Evolutionary conservation across 2,113 vertebrate species (phyloP).

Genomic region (Cyphomyrus plagiostoma): DNA sequence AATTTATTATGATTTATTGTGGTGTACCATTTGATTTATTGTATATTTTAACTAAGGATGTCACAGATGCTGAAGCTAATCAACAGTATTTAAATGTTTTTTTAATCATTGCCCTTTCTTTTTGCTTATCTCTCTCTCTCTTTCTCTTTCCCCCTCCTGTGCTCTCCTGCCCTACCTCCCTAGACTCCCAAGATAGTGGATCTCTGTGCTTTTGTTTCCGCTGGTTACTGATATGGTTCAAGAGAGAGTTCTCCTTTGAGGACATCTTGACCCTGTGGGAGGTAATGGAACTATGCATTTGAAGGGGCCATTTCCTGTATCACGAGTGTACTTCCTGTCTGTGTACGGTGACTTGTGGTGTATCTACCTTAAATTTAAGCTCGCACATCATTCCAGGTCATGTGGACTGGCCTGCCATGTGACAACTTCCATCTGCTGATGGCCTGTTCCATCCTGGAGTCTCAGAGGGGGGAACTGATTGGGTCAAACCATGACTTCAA

Average conservation of each 20-base stretch:
- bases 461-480: constrained; percentile 77
- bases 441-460: constrained; percentile 77
- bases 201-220: constrained; percentile 77
- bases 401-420: constrained; percentile 77
- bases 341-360: background rate
- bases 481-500: constrained; percentile 82
- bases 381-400: constrained; percentile 55
- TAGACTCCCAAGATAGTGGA: constrained; percentile 70
- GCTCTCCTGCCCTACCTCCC: background rate
- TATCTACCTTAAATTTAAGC: background rate
- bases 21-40: background rate
- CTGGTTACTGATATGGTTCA: constrained; percentile 91
- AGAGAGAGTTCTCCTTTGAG: constrained; percentile 81
- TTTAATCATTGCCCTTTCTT: background rate
- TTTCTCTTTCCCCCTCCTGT: background rate
- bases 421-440: constrained; percentile 82
- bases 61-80: background rate
- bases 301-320: background rate
- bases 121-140: background rate
- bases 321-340: background rate
- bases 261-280: constrained; percentile 84
- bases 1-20: background rate
- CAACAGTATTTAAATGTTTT: background rate
- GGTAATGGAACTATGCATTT: constrained; percentile 48
- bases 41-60: background rate